Base-by-base conservation (phyloP, 2,113 vertebrate species). In the Phoenicopterus ruber region DNA sequence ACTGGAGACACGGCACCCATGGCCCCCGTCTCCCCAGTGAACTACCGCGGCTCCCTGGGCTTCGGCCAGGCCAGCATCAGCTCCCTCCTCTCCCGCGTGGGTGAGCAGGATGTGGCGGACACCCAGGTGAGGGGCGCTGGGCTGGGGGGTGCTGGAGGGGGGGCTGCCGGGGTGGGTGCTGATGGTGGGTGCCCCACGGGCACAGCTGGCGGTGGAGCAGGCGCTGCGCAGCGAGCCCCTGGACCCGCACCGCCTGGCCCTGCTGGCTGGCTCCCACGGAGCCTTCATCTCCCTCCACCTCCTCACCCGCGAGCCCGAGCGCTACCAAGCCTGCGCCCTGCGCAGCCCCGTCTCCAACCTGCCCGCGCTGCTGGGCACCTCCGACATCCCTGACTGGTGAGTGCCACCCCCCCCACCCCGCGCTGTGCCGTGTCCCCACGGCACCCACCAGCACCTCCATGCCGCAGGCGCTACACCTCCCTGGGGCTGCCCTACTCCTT, bases 361-460 rank as follows among this genome's bases (percentile, higher is more conserved):
- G 36, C 98, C 98, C 1, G 98, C 98, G 0, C 86, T 99, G 46
- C 36, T 99, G 84, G 98, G 98, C 71, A 99, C 98, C 93, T 99
- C 99, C 13, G 98, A 99, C 85, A 99, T 99, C 58, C 96, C 98
- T 1, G 98, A 99, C 95, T 99, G 99, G 99, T 99, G 96, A 98
- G 98, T 72, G 62, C 46, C 57, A 6, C 18, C 17, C 44, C 7
- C 34, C 13, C 9, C 3, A 3, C 17, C 14, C 61, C 3, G 3
- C 19, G 11, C 88, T 1, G 0, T 9, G 38, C 62, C 22, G 1
- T 1, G 6, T n/a, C 26, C 59, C 76, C 70, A 13, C 3, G 1
- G 16, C 42, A 71, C 69, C 67, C 8, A 49, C 31, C 40, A 12
- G 46, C 12, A 14, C 40, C 15, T 18, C 62, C 4, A 2, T 84